Base-by-base conservation (phyloP, 2,113 vertebrate species). In the Empidonax traillii region DNA sequence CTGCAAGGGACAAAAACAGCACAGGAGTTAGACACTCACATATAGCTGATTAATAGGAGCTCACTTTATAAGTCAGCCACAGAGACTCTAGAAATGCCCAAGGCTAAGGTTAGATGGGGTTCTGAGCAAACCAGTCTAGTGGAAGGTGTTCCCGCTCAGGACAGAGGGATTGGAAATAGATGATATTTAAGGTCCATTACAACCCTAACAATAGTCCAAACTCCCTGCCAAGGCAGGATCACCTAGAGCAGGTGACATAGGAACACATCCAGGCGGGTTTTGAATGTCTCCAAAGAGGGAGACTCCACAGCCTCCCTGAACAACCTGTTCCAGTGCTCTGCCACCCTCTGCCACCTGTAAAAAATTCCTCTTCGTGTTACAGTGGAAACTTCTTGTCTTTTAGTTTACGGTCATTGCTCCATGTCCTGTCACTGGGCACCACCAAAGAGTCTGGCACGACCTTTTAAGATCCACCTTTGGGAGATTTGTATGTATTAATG, bases 1-100 rank as follows among this genome's bases (percentile, higher is more conserved):
- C 98, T 98, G 47, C 56, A 89, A 89, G 72, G 63, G n/a, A 93
- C 59, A 95, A 94, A 63, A 92, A 2, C 19, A 16, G 16, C 46
- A 85, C 8, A 43, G 37, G 24, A 35, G 25, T 83, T 71, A 44
- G 52, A 53, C 61, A 10, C 17, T 62, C 18, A 52, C 19, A 30
- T 14, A 30, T 11, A 47, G 18, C 11, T 39, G 31, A 30, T 61
- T 77, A 65, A 25, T 27, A 85, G 58, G 14, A 58, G 9, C 37
- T 47, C 28, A 35, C 9, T 46, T 30, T 44, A 4, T 35, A 75
- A 39, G 4, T 41, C 1, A 2, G 14, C 28, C 41, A 31, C 33
- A 43, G 31, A 35, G 18, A 20, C 18, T 31, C 53, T 12, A 7
- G 53, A 55, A 55, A 55, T 31, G 30, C 18, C 31, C 31, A 31